These are phyloP conservation scores for Ceratothoa steindachneri DNA, from an alignment of 2,888 invertebrate genomes.

Conservation along the genomic window DNA sequence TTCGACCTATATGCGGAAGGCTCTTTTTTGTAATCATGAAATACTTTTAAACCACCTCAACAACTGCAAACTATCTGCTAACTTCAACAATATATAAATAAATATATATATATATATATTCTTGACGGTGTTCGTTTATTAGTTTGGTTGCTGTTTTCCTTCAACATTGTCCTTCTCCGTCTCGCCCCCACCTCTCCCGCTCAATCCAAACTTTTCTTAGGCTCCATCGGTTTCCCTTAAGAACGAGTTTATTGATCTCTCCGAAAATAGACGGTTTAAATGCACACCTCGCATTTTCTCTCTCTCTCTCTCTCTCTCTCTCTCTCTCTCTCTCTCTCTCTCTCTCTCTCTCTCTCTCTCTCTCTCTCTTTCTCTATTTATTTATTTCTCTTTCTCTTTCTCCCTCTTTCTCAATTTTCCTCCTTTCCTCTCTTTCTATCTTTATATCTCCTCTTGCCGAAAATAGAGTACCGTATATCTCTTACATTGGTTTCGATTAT, in stretches of 20 bases:
- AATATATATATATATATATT: no score
- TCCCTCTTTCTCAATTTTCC: background rate
- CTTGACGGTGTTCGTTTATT: no score
- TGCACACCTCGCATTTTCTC: conserved; percentile 4
- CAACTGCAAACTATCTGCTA: no score
- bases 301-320: background rate
- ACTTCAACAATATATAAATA: no score
- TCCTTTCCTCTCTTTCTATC: no score
- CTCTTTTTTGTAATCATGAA: no score
- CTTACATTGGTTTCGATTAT: no score
- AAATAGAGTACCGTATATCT: no score
- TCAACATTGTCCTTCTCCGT: background rate
- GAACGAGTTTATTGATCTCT: conserved; percentile 6
- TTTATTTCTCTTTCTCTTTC: background rate
- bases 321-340: background rate
- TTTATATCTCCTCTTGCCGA: no score
- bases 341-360: background rate
- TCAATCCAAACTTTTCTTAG: conserved; percentile 7
- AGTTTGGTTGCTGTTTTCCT: no score
- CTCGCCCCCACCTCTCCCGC: background rate
- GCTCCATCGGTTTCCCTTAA: conserved; percentile 1
- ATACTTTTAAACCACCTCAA: no score
- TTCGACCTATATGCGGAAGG: no score
- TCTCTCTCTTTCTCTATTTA: background rate
- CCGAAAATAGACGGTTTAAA: conserved; percentile 8